Conservation (phyloP, 2,797 vertebrate genomes). For the Mastacembelus armatus region DNA sequence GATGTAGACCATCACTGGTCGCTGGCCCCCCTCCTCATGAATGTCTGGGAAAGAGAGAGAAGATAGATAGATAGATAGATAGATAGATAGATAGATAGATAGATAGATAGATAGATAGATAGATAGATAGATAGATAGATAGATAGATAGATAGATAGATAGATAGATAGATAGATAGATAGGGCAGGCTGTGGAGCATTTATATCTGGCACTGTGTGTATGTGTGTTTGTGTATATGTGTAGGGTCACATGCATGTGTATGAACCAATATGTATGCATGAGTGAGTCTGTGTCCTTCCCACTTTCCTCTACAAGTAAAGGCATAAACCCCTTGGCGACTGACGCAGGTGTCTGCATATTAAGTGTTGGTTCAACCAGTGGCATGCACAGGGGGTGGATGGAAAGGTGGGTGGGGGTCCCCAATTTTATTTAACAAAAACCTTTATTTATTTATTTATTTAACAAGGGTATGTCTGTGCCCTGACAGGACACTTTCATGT, state of each 20-base stretch:
- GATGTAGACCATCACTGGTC: constrained; percentile 96
- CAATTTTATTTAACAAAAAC: not conserved
- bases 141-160: constrained; percentile 27
- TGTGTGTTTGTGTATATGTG: constrained; percentile 16
- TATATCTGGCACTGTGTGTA: constrained; percentile 15
- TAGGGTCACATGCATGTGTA: constrained; percentile 57
- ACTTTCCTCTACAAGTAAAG: constrained; percentile 66
- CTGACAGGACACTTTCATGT: constrained; percentile 16
- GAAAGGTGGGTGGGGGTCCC: not conserved
- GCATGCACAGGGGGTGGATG: not conserved
- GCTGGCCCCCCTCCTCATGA: constrained; percentile 90
- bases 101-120: constrained; percentile 33
- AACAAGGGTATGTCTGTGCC: constrained; percentile 30
- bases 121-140: constrained; percentile 41
- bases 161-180: constrained; percentile 42
- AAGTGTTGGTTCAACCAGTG: constrained; percentile 60
- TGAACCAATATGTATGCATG: constrained; percentile 78
- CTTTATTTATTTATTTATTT: constrained; percentile 46
- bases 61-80: not conserved
- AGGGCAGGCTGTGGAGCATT: constrained; percentile 35
- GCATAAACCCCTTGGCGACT: constrained; percentile 59
- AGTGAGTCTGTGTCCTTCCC: constrained; percentile 71
- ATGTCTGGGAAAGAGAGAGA: constrained; percentile 83
- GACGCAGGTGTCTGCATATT: constrained; percentile 76
- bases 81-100: constrained; percentile 22